These are phyloP conservation scores for Lacanobia oleracea DNA, from an alignment of 2,888 invertebrate species.

Conservation along the genomic window DNA sequence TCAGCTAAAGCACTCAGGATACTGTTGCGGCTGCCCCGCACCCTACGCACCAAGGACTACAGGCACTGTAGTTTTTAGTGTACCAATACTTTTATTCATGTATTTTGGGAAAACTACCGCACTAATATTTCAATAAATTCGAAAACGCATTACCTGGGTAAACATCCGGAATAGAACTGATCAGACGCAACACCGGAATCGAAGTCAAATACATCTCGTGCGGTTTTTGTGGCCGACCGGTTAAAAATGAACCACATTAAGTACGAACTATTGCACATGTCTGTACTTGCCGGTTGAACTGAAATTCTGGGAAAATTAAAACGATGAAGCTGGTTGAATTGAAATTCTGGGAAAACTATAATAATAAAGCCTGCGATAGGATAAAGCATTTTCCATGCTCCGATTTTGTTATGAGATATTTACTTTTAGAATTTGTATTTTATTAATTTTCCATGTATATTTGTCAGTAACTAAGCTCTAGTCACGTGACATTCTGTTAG, in stretches of 20 bases:
- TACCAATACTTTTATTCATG: too few species aligned
- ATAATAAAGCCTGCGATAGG: not conserved
- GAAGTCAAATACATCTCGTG: conserved; percentile 28
- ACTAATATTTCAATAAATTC: not conserved
- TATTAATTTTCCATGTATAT: too few species aligned
- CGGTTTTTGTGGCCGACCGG: conserved; percentile 13
- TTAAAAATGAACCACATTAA: conserved; percentile 4
- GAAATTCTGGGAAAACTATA: not conserved
- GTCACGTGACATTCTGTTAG: too few species aligned
- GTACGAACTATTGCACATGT: not conserved
- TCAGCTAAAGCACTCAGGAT: too few species aligned
- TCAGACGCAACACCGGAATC: conserved; percentile 30
- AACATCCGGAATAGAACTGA: conserved; percentile 21
- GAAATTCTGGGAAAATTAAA: not conserved
- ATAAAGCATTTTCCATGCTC: too few species aligned
- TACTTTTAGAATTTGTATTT: too few species aligned
- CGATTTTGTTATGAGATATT: too few species aligned
- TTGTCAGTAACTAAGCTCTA: too few species aligned
- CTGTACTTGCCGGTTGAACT: not conserved
- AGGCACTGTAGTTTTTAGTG: too few species aligned
- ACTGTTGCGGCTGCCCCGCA: too few species aligned
- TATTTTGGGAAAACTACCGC: not conserved
- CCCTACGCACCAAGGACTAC: too few species aligned
- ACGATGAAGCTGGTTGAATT: not conserved
- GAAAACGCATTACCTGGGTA: not conserved